Conservation (phyloP, 2,888 invertebrate species). For the Parelbella ahira region DNA sequence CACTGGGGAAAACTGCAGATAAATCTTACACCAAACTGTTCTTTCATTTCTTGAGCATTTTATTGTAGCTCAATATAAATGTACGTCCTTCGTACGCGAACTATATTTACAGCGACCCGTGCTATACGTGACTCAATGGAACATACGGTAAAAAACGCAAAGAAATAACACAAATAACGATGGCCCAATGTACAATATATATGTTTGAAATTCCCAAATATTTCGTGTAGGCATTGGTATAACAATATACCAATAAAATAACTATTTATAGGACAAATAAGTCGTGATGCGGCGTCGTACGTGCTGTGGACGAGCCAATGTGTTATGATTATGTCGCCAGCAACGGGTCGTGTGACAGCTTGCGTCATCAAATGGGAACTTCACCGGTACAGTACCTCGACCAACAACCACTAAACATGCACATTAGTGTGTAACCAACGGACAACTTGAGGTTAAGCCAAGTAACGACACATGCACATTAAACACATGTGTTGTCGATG, state of each 20-base stretch:
- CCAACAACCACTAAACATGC: too few relatives aligned
- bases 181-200: too few relatives aligned
- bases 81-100: conserved; percentile 10
- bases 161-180: too few relatives aligned
- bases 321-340: conserved; percentile 52
- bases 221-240: too few relatives aligned
- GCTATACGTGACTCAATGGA: not conserved
- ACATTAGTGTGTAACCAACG: too few relatives aligned
- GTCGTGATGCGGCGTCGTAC: conserved; percentile 38
- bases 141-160: too few relatives aligned
- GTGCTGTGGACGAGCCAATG: conserved; percentile 46
- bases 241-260: too few relatives aligned
- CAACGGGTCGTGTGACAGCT: conserved; percentile 43
- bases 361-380: conserved; percentile 45
- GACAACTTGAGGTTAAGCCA: not conserved
- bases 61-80: conserved; percentile 20
- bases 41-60: conserved; percentile 13
- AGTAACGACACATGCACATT: not conserved
- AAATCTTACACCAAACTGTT: conserved; percentile 27
- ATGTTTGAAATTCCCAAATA: too few relatives aligned
- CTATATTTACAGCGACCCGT: conserved; percentile 5
- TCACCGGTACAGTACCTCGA: conserved; percentile 33
- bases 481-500: too few relatives aligned
- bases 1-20: conserved; percentile 29
- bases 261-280: not conserved